Percentiles rank a stretch among this genome's conserved stretches.
These are phyloP conservation scores for Gallinago stenura DNA, from an alignment of 2,797 vertebrate genomes.

Conservation along the genomic window DNA sequence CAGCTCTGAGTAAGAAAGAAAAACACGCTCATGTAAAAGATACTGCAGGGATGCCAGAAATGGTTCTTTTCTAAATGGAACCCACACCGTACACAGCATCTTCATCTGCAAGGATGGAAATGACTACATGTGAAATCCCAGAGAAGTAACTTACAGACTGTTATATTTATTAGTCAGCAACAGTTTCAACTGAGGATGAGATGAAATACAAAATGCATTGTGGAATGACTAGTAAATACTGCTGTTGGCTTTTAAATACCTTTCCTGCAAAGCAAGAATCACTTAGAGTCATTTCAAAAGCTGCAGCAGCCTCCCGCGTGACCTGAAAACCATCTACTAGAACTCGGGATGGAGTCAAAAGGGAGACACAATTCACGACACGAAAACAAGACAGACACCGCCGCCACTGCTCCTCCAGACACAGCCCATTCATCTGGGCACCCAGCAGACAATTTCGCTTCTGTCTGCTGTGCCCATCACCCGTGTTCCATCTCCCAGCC, in stretches of 20 bases:
- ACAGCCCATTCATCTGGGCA: not conserved
- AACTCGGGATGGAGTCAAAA: conserved; percentile 23
- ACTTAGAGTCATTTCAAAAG: not conserved
- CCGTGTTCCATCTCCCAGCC: not conserved
- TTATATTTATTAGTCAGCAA: not conserved
- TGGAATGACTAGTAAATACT: not conserved
- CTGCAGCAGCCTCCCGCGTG: not conserved
- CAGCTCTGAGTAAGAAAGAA: not conserved
- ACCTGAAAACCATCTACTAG: not conserved
- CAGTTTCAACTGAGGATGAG: not conserved
- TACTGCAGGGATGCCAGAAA: not conserved
- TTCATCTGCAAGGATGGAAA: not conserved
- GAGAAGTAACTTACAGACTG: not conserved
- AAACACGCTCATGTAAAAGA: not conserved
- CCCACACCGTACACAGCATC: fast-evolving
- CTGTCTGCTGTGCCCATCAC: not conserved
- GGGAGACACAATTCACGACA: not conserved
- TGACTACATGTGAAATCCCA: not conserved
- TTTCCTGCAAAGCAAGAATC: conserved; percentile 8
- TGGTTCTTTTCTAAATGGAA: not conserved
- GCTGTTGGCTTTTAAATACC: not conserved
- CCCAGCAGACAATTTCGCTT: conserved; percentile 19
- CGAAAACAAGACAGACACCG: not conserved
- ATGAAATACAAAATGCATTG: not conserved
- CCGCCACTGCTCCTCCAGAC: not conserved